phyloP scores from a whole-genome alignment of 2,888 invertebrate species.

The Busseola fusca region DNA sequence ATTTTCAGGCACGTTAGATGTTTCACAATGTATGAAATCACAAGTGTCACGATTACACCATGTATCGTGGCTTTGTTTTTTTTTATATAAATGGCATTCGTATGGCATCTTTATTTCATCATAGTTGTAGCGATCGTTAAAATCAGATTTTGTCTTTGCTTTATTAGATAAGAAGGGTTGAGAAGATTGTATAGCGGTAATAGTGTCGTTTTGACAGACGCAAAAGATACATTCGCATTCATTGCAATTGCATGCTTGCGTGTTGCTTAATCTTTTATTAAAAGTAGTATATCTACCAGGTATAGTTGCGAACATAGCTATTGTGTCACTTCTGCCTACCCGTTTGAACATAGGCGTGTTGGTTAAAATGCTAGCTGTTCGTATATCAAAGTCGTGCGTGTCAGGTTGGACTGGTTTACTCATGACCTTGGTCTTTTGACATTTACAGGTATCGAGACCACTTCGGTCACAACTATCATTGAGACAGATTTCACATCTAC shows the following conservation, averaged over 20 bases:
- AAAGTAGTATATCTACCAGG: constrained; percentile 37
- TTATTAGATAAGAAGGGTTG: constrained; percentile 21
- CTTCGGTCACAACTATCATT: constrained; percentile 69
- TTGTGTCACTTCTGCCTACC: constrained; percentile 50
- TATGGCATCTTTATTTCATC: constrained; percentile 62
- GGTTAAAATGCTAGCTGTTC: constrained; percentile 54
- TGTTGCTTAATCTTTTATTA: constrained; percentile 10
- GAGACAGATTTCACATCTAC: constrained; percentile 70
- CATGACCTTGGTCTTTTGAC: constrained; percentile 66
- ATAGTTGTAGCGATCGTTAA: background rate
- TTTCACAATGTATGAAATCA: constrained; percentile 62
- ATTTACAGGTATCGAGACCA: constrained; percentile 68
- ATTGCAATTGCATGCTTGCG: constrained; percentile 60
- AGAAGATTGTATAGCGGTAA: constrained; percentile 46
- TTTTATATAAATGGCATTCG: constrained; percentile 60
- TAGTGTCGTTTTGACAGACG: constrained; percentile 55
- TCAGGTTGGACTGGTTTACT: constrained; percentile 71
- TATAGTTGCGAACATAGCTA: constrained; percentile 69
- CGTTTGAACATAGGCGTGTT: constrained; percentile 26
- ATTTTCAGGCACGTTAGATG: constrained; percentile 24
- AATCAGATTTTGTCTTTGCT: constrained; percentile 11
- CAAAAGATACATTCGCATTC: constrained; percentile 71
- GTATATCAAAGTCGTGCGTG: constrained; percentile 72
- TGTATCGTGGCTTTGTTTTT: constrained; percentile 3
- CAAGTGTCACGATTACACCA: constrained; percentile 56